These are phyloP conservation scores for Coracopsis vasa DNA, from an alignment of 2,113 vertebrate genomes.

Conservation along the genomic window DNA sequence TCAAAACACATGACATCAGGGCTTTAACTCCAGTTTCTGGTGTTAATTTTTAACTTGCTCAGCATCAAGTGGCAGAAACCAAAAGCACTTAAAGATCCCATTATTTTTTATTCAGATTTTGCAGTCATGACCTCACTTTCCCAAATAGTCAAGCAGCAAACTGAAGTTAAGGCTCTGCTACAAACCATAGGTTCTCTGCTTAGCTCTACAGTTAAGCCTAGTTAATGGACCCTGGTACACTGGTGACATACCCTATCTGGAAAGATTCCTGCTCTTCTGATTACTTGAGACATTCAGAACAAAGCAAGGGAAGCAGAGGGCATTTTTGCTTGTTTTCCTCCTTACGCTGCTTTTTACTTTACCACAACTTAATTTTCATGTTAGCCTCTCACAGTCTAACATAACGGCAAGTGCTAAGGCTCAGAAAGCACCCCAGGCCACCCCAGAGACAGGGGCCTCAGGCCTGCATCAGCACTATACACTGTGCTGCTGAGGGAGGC, in stretches of 20 bases:
- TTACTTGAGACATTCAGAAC: neutral
- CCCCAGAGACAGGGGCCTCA: no score
- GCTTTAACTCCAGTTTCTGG: neutral
- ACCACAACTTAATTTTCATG: neutral
- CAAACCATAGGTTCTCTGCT: neutral
- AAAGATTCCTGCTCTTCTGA: neutral
- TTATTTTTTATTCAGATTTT: neutral
- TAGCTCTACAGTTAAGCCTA: neutral
- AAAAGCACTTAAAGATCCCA: neutral
- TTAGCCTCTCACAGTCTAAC: neutral
- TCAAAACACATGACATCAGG: neutral
- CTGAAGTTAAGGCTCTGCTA: neutral
- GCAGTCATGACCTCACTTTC: neutral
- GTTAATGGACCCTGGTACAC: no score
- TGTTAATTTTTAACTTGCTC: neutral
- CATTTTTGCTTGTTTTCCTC: neutral
- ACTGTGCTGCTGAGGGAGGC: accelerated
- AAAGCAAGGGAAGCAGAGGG: neutral
- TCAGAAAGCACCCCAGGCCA: neutral
- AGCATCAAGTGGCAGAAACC: neutral
- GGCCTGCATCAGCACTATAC: neutral
- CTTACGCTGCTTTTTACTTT: neutral
- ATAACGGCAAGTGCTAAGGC: neutral
- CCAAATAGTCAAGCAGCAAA: neutral
- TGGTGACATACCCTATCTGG: neutral